Base-by-base conservation (phyloP, 2,797 vertebrate species). In the Girardinus metallicus region DNA sequence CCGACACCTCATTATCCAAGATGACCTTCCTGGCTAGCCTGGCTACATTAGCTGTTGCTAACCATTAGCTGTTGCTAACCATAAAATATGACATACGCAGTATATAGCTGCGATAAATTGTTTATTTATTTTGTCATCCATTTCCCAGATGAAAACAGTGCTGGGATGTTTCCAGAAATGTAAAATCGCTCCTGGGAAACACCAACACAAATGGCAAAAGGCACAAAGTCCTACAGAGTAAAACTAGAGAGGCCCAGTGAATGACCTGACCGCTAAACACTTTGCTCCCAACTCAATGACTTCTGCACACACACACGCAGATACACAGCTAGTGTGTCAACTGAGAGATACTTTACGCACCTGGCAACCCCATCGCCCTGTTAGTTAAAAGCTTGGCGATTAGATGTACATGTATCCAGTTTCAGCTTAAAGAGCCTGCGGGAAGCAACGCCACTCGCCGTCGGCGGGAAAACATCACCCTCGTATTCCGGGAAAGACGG, bases 341-440 rank as follows among this genome's bases (percentile, higher is more conserved):
- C 84, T 82, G 88, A 91, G 90, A 93, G 93, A 93, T 88, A 92
- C 92, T 93, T 94, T 92, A 93, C 84, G 89, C 91, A 95, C 91
- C 92, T 90, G 80, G 88, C 89, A 90, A 90, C 91, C 92, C 79
- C 92, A 57, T 78, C 75, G 87, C 89, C 80, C 89, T 88, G 89
- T 90, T 94, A 94, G 93, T 94, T 94, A 94, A 95, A 94, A 95
- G 93, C 94, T 92, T 94, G 92, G 88, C 84, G 86, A 94, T 93
- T 92, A 91, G 92, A 87, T 88, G 89, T 86, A 86, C 86, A 83
- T 36, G 87, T 86, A 89, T 95, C 93, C n/a, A 12, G 73, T 95
- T 94, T 93, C 94, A 89, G 66, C 93, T 92, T 94, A 94, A 94
- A 94, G 93, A 94, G 94, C 88, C 94, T 94, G 94, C 93, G 93